phyloP scores from a whole-genome alignment of 2,797 vertebrate species.

The Mareca penelope region DNA sequence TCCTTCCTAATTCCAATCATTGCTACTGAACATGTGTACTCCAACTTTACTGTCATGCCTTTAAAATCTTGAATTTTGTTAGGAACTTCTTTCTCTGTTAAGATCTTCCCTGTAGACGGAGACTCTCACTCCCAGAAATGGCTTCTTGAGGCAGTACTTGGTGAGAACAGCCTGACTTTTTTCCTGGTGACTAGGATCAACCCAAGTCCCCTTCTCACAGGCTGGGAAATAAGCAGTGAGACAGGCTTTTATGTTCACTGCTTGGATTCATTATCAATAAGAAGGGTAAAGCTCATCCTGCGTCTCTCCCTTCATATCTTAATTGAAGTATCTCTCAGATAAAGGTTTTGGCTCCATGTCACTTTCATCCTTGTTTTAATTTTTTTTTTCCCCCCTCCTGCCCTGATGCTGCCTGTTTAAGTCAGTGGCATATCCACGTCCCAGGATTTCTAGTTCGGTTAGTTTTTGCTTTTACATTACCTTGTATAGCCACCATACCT shows the following conservation, averaged over 20 bases:
- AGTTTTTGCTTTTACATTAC: neutral
- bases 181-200: neutral
- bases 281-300: neutral
- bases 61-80: neutral
- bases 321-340: neutral
- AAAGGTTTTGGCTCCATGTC: neutral
- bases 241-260: neutral
- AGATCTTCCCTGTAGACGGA: neutral
- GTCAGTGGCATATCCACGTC: neutral
- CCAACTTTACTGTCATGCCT: neutral
- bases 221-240: neutral
- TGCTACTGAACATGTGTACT: rapidly evolving
- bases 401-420: neutral
- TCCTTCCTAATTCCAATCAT: neutral
- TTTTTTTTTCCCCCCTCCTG: neutral
- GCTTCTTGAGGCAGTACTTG: neutral
- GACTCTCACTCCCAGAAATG: rapidly evolving
- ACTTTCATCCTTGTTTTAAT: neutral
- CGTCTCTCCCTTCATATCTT: neutral
- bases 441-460: neutral
- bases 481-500: neutral
- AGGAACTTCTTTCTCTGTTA: neutral
- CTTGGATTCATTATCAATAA: neutral
- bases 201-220: neutral
- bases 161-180: neutral